A percentile compares a stretch with the other conserved stretches of the same genome.
These are phyloP conservation scores for Melanotus villosus DNA, from an alignment of 2,888 invertebrate species.

Conservation along the genomic window DNA sequence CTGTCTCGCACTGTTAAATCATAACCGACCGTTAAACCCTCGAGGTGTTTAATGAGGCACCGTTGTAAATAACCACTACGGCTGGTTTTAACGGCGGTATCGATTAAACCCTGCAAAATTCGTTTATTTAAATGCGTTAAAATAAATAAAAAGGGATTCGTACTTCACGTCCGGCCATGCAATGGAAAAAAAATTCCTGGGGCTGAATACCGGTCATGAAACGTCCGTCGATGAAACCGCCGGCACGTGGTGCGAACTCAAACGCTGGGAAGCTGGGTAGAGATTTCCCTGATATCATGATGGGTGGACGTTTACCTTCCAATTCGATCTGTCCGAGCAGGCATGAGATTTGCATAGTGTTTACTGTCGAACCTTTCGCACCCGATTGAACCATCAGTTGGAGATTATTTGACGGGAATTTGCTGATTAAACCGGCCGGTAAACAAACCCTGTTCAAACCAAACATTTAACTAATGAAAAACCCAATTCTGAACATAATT, in stretches of 20 bases:
- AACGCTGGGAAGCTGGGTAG: slow-evolving; percentile 93
- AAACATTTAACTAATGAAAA: too few species aligned
- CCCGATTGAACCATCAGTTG: slow-evolving; percentile 99
- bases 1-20: slow-evolving; percentile 97
- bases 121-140: not conserved
- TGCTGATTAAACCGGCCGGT: slow-evolving; percentile 85
- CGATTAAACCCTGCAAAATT: slow-evolving; percentile 86
- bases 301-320: slow-evolving; percentile 96
- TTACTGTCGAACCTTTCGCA: slow-evolving; percentile 98
- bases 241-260: slow-evolving; percentile 91
- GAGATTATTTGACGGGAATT: slow-evolving; percentile 96
- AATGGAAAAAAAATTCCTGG: slow-evolving; percentile 99
- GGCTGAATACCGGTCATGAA: slow-evolving; percentile 99
- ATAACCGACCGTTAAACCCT: slow-evolving; percentile 93
- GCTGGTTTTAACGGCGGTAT: slow-evolving; percentile 99
- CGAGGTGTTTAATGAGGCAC: slow-evolving; percentile 97
- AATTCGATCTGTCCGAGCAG: slow-evolving; percentile 98
- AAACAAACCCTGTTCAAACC: slow-evolving; percentile 77
- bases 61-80: slow-evolving; percentile 97
- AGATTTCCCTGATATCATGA: slow-evolving; percentile 93
- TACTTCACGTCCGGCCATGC: slow-evolving; percentile 99
- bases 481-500: too few species aligned
- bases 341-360: slow-evolving; percentile 99
- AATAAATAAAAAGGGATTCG: slow-evolving; percentile 41
- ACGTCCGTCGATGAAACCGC: slow-evolving; percentile 96